phyloP scores from a whole-genome alignment of 1,140 invertebrate genomes.

The Drosophila ananassae region DNA sequence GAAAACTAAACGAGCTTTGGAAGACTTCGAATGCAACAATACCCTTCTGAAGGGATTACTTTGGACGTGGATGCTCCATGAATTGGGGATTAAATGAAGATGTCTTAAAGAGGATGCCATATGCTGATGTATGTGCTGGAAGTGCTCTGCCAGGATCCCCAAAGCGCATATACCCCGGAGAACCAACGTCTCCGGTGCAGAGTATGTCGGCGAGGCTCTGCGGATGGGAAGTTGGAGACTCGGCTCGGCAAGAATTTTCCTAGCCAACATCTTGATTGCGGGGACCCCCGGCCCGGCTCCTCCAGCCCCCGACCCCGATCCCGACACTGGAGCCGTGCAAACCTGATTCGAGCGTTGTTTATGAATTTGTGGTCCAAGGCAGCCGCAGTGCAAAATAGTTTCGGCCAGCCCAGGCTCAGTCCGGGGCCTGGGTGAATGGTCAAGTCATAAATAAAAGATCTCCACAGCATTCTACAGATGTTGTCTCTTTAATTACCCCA shows the following conservation, averaged over 20 bases:
- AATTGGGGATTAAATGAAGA: too few relatives aligned
- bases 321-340: conserved; percentile 35
- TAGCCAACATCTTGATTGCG: conserved; percentile 68
- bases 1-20: conserved; percentile 44
- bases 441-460: conserved; percentile 74
- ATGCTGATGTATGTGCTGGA: too few relatives aligned
- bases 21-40: neutral
- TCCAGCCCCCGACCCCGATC: neutral
- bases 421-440: conserved; percentile 48
- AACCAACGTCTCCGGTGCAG: neutral
- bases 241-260: conserved; percentile 66
- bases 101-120: neutral
- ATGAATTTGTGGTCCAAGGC: conserved; percentile 49
- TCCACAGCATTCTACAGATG: conserved; percentile 63
- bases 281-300: conserved; percentile 9
- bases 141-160: too few relatives aligned
- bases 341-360: conserved; percentile 72
- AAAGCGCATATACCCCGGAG: neutral
- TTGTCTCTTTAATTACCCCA: conserved; percentile 71
- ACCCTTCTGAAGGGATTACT: neutral
- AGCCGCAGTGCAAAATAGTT: conserved; percentile 21
- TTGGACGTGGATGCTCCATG: neutral
- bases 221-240: conserved; percentile 8
- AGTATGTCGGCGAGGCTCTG: neutral
- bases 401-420: conserved; percentile 7